Evolutionary conservation across 2,113 vertebrate genomes (phyloP).

Genomic region (Poeciliopsis occidentalis): DNA sequence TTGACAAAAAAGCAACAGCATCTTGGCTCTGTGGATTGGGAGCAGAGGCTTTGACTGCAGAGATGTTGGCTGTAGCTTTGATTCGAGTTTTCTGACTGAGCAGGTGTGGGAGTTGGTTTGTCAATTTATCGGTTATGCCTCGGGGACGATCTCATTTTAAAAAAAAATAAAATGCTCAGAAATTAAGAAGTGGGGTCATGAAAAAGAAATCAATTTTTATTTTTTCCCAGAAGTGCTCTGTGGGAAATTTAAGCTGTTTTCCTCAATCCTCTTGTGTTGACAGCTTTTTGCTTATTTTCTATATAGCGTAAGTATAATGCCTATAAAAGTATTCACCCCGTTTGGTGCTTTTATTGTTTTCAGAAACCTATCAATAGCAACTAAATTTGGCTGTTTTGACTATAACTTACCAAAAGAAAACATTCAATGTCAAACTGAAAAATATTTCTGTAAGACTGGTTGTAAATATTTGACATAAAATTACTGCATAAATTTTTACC

Average conservation of each 20-base stretch:
- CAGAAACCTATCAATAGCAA: too few species aligned
- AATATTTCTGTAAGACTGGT: too few species aligned
- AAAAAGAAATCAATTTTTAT: conserved; percentile 18
- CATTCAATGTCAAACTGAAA: too few species aligned
- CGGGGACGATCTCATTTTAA: not conserved
- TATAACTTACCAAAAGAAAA: too few species aligned
- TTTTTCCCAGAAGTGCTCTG: conserved; percentile 5
- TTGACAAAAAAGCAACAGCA: conserved; percentile 16
- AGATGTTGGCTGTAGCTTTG: conserved; percentile 32
- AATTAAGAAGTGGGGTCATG: conserved; percentile 11
- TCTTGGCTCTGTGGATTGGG: conserved; percentile 23
- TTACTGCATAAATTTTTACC: too few species aligned
- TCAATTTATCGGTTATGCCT: conserved; percentile 24
- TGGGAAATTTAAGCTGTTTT: not conserved
- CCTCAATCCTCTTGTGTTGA: not conserved
- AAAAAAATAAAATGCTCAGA: conserved; percentile 25
- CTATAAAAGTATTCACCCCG: too few species aligned
- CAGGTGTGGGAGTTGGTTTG: conserved; percentile 30
- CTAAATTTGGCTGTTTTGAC: too few species aligned
- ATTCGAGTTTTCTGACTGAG: conserved; percentile 18
- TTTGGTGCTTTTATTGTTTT: too few species aligned
- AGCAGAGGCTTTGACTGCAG: conserved; percentile 19
- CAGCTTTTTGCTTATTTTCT: conserved; percentile 10
- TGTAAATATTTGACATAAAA: too few species aligned
- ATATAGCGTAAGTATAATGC: not conserved